These are phyloP conservation scores for Bombus turneri DNA, from an alignment of 1,140 invertebrate genomes.

Conservation along the genomic window DNA sequence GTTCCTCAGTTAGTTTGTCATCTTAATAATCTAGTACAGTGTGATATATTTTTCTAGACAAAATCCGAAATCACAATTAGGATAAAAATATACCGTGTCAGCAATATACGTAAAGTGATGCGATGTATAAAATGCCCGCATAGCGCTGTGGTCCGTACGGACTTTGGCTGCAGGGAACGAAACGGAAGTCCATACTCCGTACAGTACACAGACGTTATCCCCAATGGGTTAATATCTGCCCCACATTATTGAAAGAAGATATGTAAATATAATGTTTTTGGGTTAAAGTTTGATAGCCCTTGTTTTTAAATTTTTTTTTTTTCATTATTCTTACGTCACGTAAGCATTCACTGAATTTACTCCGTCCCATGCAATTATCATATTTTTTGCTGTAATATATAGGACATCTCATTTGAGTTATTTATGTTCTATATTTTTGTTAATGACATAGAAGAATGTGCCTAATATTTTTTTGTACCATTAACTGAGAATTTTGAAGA, in stretches of 20 bases:
- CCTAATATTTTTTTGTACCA: background rate
- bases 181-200: too few species aligned
- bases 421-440: background rate
- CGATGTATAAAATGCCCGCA: too few species aligned
- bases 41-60: too few species aligned
- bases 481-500: constrained; percentile 62
- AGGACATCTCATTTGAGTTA: background rate
- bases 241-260: constrained; percentile 37
- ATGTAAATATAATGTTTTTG: constrained; percentile 46
- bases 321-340: background rate
- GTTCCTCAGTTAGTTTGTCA: too few species aligned
- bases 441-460: background rate
- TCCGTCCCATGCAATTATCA: background rate
- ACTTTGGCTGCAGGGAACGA: too few species aligned
- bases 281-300: background rate
- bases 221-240: background rate
- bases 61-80: too few species aligned
- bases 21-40: too few species aligned
- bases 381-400: background rate
- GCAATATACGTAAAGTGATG: too few species aligned
- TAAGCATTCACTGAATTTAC: background rate
- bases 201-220: too few species aligned
- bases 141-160: too few species aligned
- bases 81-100: too few species aligned
- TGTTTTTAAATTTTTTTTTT: background rate